Evolutionary conservation across 2,797 vertebrate species (phyloP), one percentile per base, ranked within the genome.

Genomic region (Cossypha caffra): DNA sequence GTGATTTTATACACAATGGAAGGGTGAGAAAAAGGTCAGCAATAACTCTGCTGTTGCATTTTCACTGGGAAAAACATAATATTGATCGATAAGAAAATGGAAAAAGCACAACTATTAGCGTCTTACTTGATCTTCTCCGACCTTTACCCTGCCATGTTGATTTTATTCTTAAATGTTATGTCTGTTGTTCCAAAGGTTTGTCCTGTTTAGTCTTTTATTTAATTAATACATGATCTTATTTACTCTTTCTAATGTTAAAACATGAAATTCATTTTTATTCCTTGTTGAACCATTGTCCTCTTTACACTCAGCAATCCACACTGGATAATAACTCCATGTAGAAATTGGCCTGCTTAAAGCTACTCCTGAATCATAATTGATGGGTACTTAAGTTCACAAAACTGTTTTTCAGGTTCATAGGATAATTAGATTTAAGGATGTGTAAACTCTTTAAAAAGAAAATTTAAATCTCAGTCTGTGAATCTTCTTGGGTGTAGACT

Each of bases 41-140:
- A 98, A 98, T 99, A 98, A 99, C 98, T 99, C 98, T 98, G 98
- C 97, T 43, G 97, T 97, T 98, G 98, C 98, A 98, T 98, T 98
- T 98, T 98, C 98, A 98, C 98, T 97, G 97, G 97, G 93, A 96
- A 97, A 98, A 98, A 98, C 98, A 98, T 98, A 96, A 97, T 99
- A 99, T 99, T 98, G 99, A 99, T 99, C 98, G 98, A 98, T 98
- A 98, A 98, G 98, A 98, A 98, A 99, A 99, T 98, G 98, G 98
- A 97, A 98, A 99, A 98, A 98, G 99, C 98, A 98, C 96, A 98
- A 98, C 98, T 98, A 98, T 98, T 98, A 98, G 98, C 97, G 97
- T 98, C 98, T 98, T 98, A 98, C 98, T 98, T 98, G 98, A 98
- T 98, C 98, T 98, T 98, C 98, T 98, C 97, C 92, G 98, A 99